Evolutionary conservation across 2,888 invertebrate species (phyloP).

Genomic region (Eueremaeus valkanovi): DNA sequence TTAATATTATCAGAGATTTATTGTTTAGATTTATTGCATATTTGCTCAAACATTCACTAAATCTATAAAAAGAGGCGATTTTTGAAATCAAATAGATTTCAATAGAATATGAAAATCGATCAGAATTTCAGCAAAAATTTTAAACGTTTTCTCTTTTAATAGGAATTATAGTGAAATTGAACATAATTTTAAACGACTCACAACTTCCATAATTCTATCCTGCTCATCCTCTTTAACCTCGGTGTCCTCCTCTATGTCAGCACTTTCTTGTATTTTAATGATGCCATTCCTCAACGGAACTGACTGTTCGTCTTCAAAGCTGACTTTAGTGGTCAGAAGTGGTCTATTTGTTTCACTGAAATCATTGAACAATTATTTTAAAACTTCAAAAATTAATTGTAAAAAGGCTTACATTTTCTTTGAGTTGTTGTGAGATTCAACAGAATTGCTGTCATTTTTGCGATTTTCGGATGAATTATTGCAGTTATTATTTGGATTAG

Average conservation of each 20-base stretch:
- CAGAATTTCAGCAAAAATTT: too few species aligned
- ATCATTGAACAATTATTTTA: background rate
- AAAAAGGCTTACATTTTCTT: too few species aligned
- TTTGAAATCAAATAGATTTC: too few species aligned
- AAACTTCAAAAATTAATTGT: background rate
- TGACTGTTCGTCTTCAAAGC: constrained; percentile 18
- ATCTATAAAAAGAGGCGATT: too few species aligned
- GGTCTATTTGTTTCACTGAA: background rate
- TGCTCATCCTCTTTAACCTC: background rate
- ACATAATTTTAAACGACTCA: background rate
- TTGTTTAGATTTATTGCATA: too few species aligned
- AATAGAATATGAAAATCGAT: too few species aligned
- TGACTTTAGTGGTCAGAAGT: background rate
- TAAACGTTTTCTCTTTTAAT: too few species aligned
- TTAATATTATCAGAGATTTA: too few species aligned
- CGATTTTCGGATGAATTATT: background rate
- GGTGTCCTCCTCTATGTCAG: background rate
- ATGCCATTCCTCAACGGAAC: background rate
- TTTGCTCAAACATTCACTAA: too few species aligned
- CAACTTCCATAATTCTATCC: constrained; percentile 1
- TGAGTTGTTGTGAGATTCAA: background rate
- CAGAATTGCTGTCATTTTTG: background rate
- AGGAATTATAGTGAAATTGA: too few species aligned
- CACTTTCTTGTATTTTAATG: background rate
- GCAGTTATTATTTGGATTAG: background rate